Base-by-base conservation (phyloP, 1,140 invertebrate species). In the Heliothis subflexa region DNA sequence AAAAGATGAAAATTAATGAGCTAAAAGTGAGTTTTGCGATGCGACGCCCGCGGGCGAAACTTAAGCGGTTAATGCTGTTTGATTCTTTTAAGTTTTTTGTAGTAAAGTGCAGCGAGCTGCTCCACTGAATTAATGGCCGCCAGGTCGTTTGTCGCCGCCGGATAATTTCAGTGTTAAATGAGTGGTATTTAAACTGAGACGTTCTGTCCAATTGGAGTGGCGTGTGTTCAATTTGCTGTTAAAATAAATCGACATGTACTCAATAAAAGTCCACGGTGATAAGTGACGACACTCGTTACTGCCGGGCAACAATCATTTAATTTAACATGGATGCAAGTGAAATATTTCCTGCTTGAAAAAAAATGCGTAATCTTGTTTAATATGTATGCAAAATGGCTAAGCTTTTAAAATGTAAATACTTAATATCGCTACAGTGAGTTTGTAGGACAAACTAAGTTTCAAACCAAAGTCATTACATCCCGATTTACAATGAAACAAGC, bases 1-100 rank as follows among this genome's bases (percentile, higher is more conserved):
- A 79, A 85, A 91, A 94, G 92, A 93, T 93, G 92, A 92, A 93
- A 94, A 93, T 93, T 94, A 94, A 94, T 93, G 91, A 94, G 89
- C 82, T 89, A 93, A 91, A 89, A 92, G 83, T 86, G 89, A 90
- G 83, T 88, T 83, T 81, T 76, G 85, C 85, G 86, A 85, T 81
- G 84, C 75, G 81, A 72, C 74, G 62, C 57, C 59, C 70, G n/a
- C 57, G 57, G 21, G 81, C 74, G 78, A 84, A 83, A 81, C 82
- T 84, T 79, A 80, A 85, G 57, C 81, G 79, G 78, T 81, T 85
- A 85, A 85, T 82, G 85, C 81, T 75, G 78, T 85, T 83, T 83
- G 82, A 86, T 84, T 83, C 81, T 81, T 84, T 82, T 84, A 50
- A 81, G 70, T 78, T 78, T 71, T 86, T 84, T 85, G 78, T 74